A percentile compares a stretch with the other conserved stretches of the same genome.
These are phyloP conservation scores for Iphiclides podalirius DNA, from an alignment of 2,888 invertebrate species.

Conservation along the genomic window DNA sequence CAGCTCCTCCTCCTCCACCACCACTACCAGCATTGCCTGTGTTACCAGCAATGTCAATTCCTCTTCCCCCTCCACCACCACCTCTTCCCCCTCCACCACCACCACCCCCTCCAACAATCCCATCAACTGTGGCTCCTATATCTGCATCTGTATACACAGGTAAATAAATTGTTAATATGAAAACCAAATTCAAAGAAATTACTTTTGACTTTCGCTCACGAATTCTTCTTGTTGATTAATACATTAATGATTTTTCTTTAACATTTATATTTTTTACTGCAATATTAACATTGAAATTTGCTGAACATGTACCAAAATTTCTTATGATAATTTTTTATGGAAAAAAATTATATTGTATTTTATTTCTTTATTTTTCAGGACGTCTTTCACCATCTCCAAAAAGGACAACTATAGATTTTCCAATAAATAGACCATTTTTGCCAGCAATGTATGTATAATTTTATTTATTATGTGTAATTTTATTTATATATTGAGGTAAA, in stretches of 20 bases:
- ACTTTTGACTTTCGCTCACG: too few species aligned
- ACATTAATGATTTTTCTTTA: too few species aligned
- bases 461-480: not conserved
- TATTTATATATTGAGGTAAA: too few species aligned
- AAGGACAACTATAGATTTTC: constrained; percentile 23
- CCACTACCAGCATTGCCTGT: constrained; percentile 33
- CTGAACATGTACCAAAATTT: too few species aligned
- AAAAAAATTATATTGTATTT: too few species aligned
- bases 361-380: constrained; percentile 6
- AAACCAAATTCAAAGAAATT: constrained; percentile 5
- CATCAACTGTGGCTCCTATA: constrained; percentile 1
- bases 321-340: too few species aligned
- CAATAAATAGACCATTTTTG: constrained; percentile 32
- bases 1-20: constrained; percentile 28
- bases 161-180: constrained; percentile 26
- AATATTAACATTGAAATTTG: too few species aligned
- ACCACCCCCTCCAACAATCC: constrained; percentile 19
- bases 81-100: constrained; percentile 33
- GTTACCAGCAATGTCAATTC: constrained; percentile 29
- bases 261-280: too few species aligned
- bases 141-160: constrained; percentile 37
- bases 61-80: constrained; percentile 18
- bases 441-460: constrained; percentile 28
- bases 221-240: too few species aligned
- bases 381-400: constrained; percentile 6